These are phyloP conservation scores for Pseudochirops corinnae DNA, from an alignment of 2,797 vertebrate species.

Conservation along the genomic window DNA sequence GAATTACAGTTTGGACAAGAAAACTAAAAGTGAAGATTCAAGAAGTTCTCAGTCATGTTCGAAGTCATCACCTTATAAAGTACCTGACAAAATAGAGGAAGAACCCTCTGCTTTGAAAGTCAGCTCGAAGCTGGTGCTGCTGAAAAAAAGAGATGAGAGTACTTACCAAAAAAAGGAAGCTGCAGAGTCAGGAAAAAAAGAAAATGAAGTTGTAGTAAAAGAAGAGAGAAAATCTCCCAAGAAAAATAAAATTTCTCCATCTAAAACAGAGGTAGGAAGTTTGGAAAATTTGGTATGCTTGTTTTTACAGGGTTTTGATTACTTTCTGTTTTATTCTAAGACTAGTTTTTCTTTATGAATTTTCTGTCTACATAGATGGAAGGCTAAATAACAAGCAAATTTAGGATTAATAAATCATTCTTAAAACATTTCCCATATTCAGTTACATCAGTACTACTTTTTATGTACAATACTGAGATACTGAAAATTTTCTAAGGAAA, in stretches of 20 bases:
- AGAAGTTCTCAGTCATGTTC: slow-evolving; percentile 22
- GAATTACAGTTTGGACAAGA: slow-evolving; percentile 64
- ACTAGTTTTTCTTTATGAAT: neutral
- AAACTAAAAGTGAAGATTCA: slow-evolving; percentile 63
- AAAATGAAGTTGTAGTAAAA: slow-evolving; percentile 86
- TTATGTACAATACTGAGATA: slow-evolving; percentile 15
- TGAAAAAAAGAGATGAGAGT: slow-evolving; percentile 89
- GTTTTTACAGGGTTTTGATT: slow-evolving; percentile 22
- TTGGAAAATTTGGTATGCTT: slow-evolving; percentile 8
- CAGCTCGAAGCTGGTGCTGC: slow-evolving; percentile 89
- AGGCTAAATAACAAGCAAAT: neutral
- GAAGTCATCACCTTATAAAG: slow-evolving; percentile 67
- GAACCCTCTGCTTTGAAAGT: slow-evolving; percentile 84
- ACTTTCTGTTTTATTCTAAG: slow-evolving; percentile 55
- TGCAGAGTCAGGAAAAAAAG: slow-evolving; percentile 73
- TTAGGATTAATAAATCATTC: slow-evolving; percentile 1
- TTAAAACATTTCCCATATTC: slow-evolving; percentile 45
- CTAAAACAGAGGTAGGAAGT: slow-evolving; percentile 90
- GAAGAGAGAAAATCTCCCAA: slow-evolving; percentile 84
- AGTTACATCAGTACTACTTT: slow-evolving; percentile 3
- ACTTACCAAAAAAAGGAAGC: slow-evolving; percentile 63
- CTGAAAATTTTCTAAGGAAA: slow-evolving; percentile 48
- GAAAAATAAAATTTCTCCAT: slow-evolving; percentile 89
- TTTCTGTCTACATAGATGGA: neutral
- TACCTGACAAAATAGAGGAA: neutral